Evolutionary conservation across 1,140 invertebrate genomes (phyloP).

Genomic region (Episyrphus balteatus): DNA sequence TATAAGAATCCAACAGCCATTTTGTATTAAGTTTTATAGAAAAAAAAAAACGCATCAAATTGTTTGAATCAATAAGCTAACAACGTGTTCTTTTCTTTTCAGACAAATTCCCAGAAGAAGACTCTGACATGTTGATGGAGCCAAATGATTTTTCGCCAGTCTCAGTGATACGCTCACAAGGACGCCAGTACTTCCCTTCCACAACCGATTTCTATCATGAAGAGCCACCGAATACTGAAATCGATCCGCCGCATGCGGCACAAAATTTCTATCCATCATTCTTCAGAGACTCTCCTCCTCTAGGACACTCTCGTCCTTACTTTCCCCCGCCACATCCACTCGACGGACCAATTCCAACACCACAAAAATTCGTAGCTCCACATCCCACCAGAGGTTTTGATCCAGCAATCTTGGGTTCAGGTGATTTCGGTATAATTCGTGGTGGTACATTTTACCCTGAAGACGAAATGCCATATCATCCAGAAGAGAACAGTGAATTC

Average conservation of each 20-base stretch:
- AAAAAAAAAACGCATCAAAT: too few species aligned
- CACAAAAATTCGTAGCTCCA: slow-evolving; percentile 6
- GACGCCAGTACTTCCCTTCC: slow-evolving; percentile 22
- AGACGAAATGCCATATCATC: slow-evolving; percentile 39
- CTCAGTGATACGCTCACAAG: slow-evolving; percentile 28
- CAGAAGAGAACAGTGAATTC: slow-evolving; percentile 40
- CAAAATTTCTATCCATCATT: slow-evolving; percentile 35
- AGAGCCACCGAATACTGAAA: background rate
- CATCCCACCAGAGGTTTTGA: slow-evolving; percentile 19
- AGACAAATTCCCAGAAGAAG: slow-evolving; percentile 33
- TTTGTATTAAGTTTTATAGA: too few species aligned
- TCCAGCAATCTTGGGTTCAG: slow-evolving; percentile 60
- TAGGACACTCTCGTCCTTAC: slow-evolving; percentile 33
- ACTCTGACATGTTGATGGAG: slow-evolving; percentile 35
- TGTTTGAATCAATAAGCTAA: too few species aligned
- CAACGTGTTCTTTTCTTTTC: slow-evolving; percentile 6
- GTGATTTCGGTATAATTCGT: slow-evolving; percentile 77
- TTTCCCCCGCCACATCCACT: slow-evolving; percentile 14
- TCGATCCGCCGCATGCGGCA: slow-evolving; percentile 17
- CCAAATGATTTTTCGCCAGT: slow-evolving; percentile 31
- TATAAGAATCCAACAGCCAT: too few species aligned
- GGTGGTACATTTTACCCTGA: slow-evolving; percentile 72
- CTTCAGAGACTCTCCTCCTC: slow-evolving; percentile 31
- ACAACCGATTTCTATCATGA: background rate
- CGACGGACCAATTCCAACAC: slow-evolving; percentile 5